These are phyloP conservation scores for Bolborhynchus lineola DNA, from an alignment of 2,113 vertebrate genomes.

Conservation along the genomic window DNA sequence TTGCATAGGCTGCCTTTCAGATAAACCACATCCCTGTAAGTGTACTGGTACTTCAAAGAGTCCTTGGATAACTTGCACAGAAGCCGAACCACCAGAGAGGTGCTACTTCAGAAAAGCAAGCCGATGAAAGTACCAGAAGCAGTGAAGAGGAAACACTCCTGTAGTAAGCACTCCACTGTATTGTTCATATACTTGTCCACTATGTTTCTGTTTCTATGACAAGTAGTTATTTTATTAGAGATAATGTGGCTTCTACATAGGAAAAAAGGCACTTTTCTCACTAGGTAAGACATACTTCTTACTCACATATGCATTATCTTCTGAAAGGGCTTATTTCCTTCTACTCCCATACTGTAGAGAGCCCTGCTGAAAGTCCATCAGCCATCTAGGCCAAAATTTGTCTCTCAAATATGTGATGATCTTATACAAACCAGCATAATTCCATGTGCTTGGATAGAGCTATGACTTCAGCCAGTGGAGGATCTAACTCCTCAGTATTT, in stretches of 20 bases:
- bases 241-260: not conserved
- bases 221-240: not conserved
- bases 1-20: constrained; percentile 16
- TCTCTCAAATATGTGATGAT: not conserved
- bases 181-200: not conserved
- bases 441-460: not conserved
- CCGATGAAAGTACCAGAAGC: not conserved
- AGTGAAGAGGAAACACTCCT: not conserved
- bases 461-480: not conserved
- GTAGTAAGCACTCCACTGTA: not conserved
- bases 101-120: not conserved
- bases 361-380: not conserved
- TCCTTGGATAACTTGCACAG: not conserved
- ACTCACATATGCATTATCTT: not conserved
- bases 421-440: not conserved
- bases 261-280: not conserved
- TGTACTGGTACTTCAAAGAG: not conserved
- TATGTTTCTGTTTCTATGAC: not conserved
- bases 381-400: not conserved
- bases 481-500: not conserved
- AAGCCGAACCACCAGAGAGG: not conserved
- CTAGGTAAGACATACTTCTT: not conserved
- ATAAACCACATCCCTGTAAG: not conserved
- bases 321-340: not conserved
- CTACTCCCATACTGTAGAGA: not conserved